Percentiles rank a stretch among this genome's conserved stretches.
Evolutionary conservation across 2,888 invertebrate genomes (phyloP).

Genomic region (Mycogona germanica): DNA sequence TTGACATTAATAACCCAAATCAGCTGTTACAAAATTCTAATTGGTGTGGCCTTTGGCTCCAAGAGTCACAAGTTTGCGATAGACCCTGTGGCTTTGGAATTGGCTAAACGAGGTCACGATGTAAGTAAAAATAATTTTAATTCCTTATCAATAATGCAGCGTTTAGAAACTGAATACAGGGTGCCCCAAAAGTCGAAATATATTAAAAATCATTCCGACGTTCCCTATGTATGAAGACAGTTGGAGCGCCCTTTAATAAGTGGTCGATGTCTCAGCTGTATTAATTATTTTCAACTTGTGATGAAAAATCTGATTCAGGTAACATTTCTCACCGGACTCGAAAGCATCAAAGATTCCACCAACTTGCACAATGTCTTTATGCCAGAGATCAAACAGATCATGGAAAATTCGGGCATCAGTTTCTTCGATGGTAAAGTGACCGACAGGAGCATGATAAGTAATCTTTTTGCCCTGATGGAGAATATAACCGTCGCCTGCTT

Average conservation of each 20-base stretch:
- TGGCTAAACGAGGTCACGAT: constrained; percentile 4
- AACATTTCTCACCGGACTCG: background rate
- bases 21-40: background rate
- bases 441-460: background rate
- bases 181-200: too few relatives aligned
- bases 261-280: too few relatives aligned
- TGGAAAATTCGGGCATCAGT: background rate
- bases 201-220: too few relatives aligned
- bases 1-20: background rate
- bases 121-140: constrained; percentile 6
- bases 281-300: too few relatives aligned
- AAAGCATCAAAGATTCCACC: background rate
- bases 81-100: background rate
- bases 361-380: background rate
- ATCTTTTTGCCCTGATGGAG: background rate
- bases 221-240: too few relatives aligned
- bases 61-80: constrained; percentile 7
- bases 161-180: too few relatives aligned
- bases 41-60: background rate
- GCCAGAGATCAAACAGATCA: background rate
- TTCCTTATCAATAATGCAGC: too few relatives aligned
- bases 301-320: too few relatives aligned
- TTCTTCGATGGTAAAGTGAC: background rate
- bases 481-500: background rate
- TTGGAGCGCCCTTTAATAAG: too few relatives aligned